Conservation (phyloP, 2,797 vertebrate species). For the Sebastolobus altivelis region DNA sequence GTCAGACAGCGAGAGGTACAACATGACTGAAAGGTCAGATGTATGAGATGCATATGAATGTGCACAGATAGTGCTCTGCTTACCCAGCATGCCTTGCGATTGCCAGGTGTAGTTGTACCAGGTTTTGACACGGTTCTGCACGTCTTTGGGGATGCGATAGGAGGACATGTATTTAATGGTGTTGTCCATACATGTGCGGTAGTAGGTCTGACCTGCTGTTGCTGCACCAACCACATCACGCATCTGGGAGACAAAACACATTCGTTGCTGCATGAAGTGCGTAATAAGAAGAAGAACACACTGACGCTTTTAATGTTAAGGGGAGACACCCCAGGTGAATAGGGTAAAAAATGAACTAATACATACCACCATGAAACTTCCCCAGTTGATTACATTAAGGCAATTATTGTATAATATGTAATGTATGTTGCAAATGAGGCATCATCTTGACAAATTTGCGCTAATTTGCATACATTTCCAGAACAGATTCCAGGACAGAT, state of each 20-base stretch:
- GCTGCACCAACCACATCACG: slow-evolving; percentile 96
- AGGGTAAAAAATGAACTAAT: too few relatives aligned
- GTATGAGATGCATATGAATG: neutral
- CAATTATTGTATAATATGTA: neutral
- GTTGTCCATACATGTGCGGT: slow-evolving; percentile 95
- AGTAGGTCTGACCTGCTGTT: slow-evolving; percentile 94
- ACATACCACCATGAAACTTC: too few relatives aligned
- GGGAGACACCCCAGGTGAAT: accelerated
- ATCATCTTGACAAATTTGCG: too few relatives aligned
- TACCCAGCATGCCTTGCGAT: slow-evolving; percentile 99
- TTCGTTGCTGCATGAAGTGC: neutral
- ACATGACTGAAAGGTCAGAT: neutral
- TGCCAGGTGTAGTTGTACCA: slow-evolving; percentile 99
- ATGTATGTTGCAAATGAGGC: too few relatives aligned
- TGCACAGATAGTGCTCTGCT: slow-evolving; percentile 55
- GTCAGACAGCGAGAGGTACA: neutral
- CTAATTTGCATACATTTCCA: neutral
- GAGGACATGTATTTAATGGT: slow-evolving; percentile 98
- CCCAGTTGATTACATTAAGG: too few relatives aligned
- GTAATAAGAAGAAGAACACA: neutral
- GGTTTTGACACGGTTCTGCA: slow-evolving; percentile 96
- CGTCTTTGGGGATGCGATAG: slow-evolving; percentile 92
- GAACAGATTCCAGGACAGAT: accelerated
- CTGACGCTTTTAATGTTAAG: neutral
- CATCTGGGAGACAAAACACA: slow-evolving; percentile 86